Percentiles rank a stretch among this genome's conserved stretches.
Evolutionary conservation across 2,113 vertebrate species (phyloP).

Genomic region (Brachypteracias leptosomus): DNA sequence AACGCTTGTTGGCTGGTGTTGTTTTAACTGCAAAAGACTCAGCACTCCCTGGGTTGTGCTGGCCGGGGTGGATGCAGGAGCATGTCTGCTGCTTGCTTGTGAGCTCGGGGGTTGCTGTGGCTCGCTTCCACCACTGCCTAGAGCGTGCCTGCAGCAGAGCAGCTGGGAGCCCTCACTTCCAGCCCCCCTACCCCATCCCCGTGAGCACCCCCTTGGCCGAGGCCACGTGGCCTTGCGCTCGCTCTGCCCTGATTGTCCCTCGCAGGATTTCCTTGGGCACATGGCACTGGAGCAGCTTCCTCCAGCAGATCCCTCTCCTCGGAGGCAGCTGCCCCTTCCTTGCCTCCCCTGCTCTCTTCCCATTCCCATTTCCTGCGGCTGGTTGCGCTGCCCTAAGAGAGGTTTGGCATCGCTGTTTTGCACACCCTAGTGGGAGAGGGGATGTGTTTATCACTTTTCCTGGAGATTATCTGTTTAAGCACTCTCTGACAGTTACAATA

Average conservation of each 20-base stretch:
- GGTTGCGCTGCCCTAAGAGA: slow-evolving; percentile 70
- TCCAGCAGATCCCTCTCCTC: slow-evolving; percentile 12
- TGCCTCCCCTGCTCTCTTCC: slow-evolving; percentile 10
- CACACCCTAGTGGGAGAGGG: slow-evolving; percentile 79
- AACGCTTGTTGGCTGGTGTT: background rate
- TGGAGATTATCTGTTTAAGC: slow-evolving; percentile 87
- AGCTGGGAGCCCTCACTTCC: background rate
- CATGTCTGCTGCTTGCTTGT: background rate
- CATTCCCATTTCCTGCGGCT: slow-evolving; percentile 76
- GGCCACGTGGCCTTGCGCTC: background rate
- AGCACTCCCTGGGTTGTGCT: background rate
- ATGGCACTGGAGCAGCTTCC: slow-evolving; percentile 2
- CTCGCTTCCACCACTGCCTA: background rate
- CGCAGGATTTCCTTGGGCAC: slow-evolving; percentile 17
- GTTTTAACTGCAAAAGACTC: background rate
- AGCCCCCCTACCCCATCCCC: background rate
- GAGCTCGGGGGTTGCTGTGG: background rate
- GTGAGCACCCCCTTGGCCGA: background rate
- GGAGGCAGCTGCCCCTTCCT: background rate
- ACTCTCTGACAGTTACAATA: slow-evolving; percentile 89
- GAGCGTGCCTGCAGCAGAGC: background rate
- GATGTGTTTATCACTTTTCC: slow-evolving; percentile 86
- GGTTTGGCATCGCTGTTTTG: slow-evolving; percentile 75
- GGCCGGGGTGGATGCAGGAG: background rate
- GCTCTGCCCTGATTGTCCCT: background rate